Percentiles rank a stretch among this genome's conserved stretches.
Conservation (phyloP, 1,140 invertebrate genomes). For the Drosophila pallidifrons region DNA sequence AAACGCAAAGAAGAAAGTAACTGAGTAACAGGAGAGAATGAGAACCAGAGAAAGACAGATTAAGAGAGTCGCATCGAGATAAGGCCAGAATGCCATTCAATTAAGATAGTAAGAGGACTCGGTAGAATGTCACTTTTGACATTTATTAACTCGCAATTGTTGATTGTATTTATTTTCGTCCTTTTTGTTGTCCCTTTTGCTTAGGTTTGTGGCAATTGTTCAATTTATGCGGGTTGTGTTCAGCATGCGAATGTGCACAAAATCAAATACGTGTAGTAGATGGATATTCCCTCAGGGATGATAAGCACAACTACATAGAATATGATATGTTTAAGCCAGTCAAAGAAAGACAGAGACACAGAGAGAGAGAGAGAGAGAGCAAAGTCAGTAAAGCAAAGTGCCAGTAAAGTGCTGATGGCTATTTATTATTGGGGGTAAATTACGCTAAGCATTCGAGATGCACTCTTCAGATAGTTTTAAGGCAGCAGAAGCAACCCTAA, state of each 20-base stretch:
- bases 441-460: neutral
- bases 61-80: slow-evolving; percentile 55
- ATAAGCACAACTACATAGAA: neutral
- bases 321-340: slow-evolving; percentile 1
- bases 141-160: slow-evolving; percentile 78
- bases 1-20: slow-evolving; percentile 33
- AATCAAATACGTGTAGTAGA: slow-evolving; percentile 2
- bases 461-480: neutral
- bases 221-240: slow-evolving; percentile 51
- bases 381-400: neutral
- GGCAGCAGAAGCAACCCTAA: neutral
- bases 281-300: slow-evolving; percentile 1
- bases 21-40: neutral
- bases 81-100: slow-evolving; percentile 59
- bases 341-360: neutral
- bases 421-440: neutral
- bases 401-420: neutral
- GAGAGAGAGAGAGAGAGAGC: no score
- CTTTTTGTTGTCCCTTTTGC: slow-evolving; percentile 12
- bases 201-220: slow-evolving; percentile 37
- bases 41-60: slow-evolving; percentile 6
- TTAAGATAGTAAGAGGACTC: slow-evolving; percentile 49
- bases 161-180: slow-evolving; percentile 34
- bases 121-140: slow-evolving; percentile 67
- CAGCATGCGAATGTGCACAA: slow-evolving; percentile 23